phyloP scores from a whole-genome alignment of 92 coral and sea anemone species.

The Montipora capitata region DNA sequence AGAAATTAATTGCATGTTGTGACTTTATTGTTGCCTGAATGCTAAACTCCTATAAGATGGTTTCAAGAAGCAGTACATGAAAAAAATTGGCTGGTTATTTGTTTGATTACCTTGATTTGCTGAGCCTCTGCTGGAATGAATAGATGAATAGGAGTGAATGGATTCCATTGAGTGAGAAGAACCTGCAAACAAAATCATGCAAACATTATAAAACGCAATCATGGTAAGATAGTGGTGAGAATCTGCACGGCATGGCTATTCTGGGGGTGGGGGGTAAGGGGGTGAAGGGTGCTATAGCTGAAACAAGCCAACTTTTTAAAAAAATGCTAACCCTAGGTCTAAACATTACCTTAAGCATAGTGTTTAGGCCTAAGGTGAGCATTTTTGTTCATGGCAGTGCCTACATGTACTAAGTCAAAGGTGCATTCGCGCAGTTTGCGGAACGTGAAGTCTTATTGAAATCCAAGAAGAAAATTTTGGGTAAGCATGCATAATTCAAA shows the following conservation, averaged over 20 bases:
- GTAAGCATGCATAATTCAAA: too few relatives aligned
- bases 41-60: too few relatives aligned
- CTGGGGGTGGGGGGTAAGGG: neutral
- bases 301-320: neutral
- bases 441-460: neutral
- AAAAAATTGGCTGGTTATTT: neutral
- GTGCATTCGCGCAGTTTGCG: too few relatives aligned
- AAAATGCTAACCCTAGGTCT: too few relatives aligned
- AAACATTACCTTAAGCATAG: too few relatives aligned
- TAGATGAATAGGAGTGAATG: neutral
- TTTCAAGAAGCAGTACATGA: too few relatives aligned
- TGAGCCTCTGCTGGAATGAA: neutral
- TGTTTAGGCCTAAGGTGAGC: too few relatives aligned
- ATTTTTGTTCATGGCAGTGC: too few relatives aligned
- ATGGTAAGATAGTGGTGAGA: neutral
- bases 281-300: neutral
- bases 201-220: neutral
- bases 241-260: too few relatives aligned
- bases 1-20: neutral
- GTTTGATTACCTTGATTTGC: neutral
- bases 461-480: neutral
- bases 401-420: too few relatives aligned
- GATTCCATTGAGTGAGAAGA: neutral
- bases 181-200: neutral
- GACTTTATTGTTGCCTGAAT: neutral